A percentile compares a stretch with the other conserved stretches of the same genome.
Evolutionary conservation across 1,140 invertebrate genomes (phyloP).

Genomic region (Drosophila miranda): DNA sequence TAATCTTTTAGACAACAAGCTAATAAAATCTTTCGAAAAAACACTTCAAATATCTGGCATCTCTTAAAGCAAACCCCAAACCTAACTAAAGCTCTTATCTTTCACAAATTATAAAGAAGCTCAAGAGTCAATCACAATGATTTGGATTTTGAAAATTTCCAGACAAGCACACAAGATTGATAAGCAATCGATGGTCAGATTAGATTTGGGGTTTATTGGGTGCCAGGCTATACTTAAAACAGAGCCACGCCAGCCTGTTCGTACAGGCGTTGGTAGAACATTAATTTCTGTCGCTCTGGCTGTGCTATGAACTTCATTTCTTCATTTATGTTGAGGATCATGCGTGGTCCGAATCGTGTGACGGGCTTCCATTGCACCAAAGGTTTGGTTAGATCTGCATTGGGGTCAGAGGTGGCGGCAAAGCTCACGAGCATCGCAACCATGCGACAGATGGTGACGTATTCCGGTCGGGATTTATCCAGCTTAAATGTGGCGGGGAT

Average conservation of each 20-base stretch:
- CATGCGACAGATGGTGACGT: conserved; percentile 81
- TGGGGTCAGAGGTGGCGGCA: conserved; percentile 78
- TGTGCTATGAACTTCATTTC: conserved; percentile 72
- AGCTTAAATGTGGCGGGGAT: conserved; percentile 81
- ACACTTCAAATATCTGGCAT: no score
- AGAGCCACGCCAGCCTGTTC: conserved; percentile 34
- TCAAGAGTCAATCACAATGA: no score
- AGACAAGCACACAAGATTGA: background rate
- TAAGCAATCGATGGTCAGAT: conserved; percentile 3
- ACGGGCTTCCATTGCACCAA: conserved; percentile 77
- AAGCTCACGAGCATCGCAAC: conserved; percentile 82
- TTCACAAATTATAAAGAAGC: no score
- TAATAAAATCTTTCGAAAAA: no score
- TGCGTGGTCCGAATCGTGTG: conserved; percentile 42
- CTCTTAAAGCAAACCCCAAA: background rate
- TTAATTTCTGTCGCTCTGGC: conserved; percentile 74
- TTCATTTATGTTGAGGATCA: conserved; percentile 81
- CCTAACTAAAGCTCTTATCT: background rate
- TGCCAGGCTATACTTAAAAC: conserved; percentile 19
- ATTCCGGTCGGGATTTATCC: conserved; percentile 66
- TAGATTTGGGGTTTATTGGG: background rate
- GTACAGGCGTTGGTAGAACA: conserved; percentile 61
- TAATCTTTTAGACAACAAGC: no score
- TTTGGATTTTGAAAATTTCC: no score
- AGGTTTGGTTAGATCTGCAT: conserved; percentile 45